Conservation (phyloP, 2,888 invertebrate genomes). For the Callyntrura guangdongensis region DNA sequence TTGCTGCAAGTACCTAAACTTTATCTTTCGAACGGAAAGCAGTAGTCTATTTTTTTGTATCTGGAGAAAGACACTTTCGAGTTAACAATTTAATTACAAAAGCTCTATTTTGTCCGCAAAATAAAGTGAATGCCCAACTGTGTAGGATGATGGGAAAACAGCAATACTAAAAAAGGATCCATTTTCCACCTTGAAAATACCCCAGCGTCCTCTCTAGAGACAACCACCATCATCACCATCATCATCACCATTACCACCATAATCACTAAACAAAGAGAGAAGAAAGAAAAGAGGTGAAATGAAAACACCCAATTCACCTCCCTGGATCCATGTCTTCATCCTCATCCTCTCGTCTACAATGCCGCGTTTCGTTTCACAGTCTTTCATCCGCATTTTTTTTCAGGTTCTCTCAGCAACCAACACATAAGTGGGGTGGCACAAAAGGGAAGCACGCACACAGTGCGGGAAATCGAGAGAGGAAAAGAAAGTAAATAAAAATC, state of each 20-base stretch:
- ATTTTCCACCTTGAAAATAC: not conserved
- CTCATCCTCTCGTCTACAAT: slow-evolving; percentile 17
- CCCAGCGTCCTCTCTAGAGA: not conserved
- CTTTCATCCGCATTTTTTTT: not conserved
- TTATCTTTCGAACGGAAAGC: no score
- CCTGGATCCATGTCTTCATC: slow-evolving; percentile 20
- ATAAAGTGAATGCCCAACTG: no score
- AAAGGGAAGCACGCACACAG: slow-evolving; percentile 4
- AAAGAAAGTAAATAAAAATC: not conserved
- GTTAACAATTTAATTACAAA: no score
- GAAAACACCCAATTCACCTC: slow-evolving; percentile 49
- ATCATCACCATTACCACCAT: not conserved
- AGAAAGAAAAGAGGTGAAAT: not conserved
- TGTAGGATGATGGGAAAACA: no score
- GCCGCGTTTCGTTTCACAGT: slow-evolving; percentile 37
- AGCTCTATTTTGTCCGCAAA: no score
- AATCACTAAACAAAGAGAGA: not conserved
- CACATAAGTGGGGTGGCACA: not conserved
- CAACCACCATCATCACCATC: not conserved
- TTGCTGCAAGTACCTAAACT: not conserved
- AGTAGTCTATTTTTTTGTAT: not conserved
- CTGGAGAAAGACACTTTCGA: no score
- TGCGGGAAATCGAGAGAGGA: not conserved
- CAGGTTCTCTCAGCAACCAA: not conserved
- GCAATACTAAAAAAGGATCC: not conserved